Evolutionary conservation across 2,797 vertebrate species (phyloP), one percentile per base, ranked within the genome.

Genomic region (Paguma larvata): DNA sequence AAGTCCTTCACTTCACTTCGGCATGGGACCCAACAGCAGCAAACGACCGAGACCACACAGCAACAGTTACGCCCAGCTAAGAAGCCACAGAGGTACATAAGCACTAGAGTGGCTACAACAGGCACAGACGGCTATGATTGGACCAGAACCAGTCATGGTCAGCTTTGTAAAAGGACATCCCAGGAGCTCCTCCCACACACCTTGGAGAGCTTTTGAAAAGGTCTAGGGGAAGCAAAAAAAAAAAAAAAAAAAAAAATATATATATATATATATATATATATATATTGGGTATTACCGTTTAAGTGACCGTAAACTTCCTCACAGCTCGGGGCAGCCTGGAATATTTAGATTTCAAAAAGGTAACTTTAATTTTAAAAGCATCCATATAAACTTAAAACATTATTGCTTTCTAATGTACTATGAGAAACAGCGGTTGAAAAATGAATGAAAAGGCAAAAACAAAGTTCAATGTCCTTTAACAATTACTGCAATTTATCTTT

Each of bases 351-450:
- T 80, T 88, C 73, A 51, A 63, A 94, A 83, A 72, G 0, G 34
- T 72, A 88, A 72, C 67, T 94, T 77, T 46, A 59, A 84, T 84
- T 51, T 96, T 16, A 89, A 94, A 95, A 93, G 38, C 70, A 68
- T 78, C n/a, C 44, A 30, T 63, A 63, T 63, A 53, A 73, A 90
- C 8, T 62, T 86, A 79, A 73, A 89, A 67, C 0, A 0, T n/a
- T 92, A 23, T 75, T 70, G 41, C 65, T 77, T 88, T 41, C 59
- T 70, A 78, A 51, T 19, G 70, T 75, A 18, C n/a, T 83, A 38
- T 68, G 51, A 94, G 92, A 95, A n/a, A 68, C 19, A 78, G 48
- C 18, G 32, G 2, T 44, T 94, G 68, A 65, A 89, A 90, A 93
- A 62, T 46, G 6, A 95, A 79, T 94, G 63, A 93, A 68, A 96